A percentile compares a stretch with the other conserved stretches of the same genome.
Evolutionary conservation across 2,888 invertebrate genomes (phyloP).

Genomic region (Pseudanteris insignis): DNA sequence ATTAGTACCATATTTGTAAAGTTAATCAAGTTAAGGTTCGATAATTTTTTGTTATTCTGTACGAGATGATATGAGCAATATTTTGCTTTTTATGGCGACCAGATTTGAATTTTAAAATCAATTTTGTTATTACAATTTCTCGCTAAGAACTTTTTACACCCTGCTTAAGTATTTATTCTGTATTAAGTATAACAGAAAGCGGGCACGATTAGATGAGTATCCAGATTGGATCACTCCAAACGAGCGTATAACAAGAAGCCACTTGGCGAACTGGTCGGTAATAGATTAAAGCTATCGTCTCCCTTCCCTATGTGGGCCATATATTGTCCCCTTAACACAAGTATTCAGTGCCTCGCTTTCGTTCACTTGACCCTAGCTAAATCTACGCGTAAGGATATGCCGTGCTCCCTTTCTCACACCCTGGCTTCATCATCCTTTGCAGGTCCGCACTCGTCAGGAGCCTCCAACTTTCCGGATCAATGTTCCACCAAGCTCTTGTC

Average conservation of each 20-base stretch:
- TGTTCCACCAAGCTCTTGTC: no score
- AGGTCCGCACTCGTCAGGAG: no score
- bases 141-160: neutral
- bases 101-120: no score
- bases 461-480: neutral
- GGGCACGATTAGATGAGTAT: slow-evolving; percentile 38
- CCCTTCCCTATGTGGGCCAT: slow-evolving; percentile 49
- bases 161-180: slow-evolving; percentile 4
- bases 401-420: slow-evolving; percentile 22
- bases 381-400: slow-evolving; percentile 41
- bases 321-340: slow-evolving; percentile 63
- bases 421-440: slow-evolving; percentile 35
- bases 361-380: slow-evolving; percentile 62
- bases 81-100: slow-evolving; percentile 1
- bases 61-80: no score
- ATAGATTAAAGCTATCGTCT: slow-evolving; percentile 65
- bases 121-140: neutral
- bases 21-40: neutral
- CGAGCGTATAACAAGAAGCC: slow-evolving; percentile 64
- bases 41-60: neutral
- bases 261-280: slow-evolving; percentile 59
- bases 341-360: slow-evolving; percentile 56
- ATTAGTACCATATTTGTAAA: no score
- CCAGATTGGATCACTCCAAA: slow-evolving; percentile 47
- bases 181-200: slow-evolving; percentile 21